phyloP scores from a whole-genome alignment of 2,113 vertebrate species.

The Piaya cayana region DNA sequence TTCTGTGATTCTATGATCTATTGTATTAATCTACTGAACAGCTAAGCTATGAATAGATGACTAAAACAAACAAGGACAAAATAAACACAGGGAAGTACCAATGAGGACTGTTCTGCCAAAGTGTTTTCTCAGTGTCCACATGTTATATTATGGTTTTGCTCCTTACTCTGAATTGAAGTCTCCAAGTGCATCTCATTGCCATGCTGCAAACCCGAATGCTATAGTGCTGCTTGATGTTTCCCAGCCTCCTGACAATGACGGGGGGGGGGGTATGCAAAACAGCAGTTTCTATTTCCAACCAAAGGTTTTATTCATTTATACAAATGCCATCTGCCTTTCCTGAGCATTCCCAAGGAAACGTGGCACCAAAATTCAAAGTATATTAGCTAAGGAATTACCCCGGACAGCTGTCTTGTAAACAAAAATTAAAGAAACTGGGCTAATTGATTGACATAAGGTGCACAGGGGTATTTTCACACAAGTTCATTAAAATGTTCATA shows the following conservation, averaged over 20 bases:
- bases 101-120: neutral
- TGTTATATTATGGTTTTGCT: neutral
- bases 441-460: neutral
- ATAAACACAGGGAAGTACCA: neutral
- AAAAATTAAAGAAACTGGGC: neutral
- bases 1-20: neutral
- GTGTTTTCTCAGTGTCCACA: neutral
- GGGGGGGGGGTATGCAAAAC: neutral
- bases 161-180: neutral
- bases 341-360: neutral
- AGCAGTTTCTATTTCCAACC: neutral
- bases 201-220: neutral
- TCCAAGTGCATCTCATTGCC: neutral
- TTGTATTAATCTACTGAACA: neutral
- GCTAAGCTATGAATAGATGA: neutral
- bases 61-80: constrained; percentile 9
- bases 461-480: neutral
- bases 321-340: neutral
- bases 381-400: neutral
- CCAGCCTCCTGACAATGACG: neutral
- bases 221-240: neutral
- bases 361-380: neutral
- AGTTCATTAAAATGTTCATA: neutral
- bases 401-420: neutral
- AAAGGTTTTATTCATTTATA: neutral